Conservation (phyloP, 2,797 vertebrate species). For the Zenarchopterus dispar region DNA sequence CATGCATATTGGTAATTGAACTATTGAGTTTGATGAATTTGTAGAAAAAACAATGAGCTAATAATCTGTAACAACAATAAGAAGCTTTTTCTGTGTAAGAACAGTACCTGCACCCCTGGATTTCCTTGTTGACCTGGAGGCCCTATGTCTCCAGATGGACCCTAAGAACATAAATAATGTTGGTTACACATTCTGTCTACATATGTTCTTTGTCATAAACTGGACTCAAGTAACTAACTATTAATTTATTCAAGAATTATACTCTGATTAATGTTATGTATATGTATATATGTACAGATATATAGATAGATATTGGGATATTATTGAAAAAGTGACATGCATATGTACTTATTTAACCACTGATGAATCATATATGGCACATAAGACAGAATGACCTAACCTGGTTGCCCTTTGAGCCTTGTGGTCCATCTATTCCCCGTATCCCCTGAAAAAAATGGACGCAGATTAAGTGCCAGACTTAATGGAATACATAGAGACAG, state of each 20-base stretch:
- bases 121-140: constrained; percentile 92
- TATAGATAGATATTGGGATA: background rate
- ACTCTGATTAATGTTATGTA: background rate
- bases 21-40: background rate
- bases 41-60: background rate
- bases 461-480: constrained; percentile 17
- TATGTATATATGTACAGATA: background rate
- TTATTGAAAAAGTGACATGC: too few relatives aligned
- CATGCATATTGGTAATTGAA: background rate
- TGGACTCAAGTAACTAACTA: constrained; percentile 8
- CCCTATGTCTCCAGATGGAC: constrained; percentile 87
- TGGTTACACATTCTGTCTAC: constrained; percentile 16
- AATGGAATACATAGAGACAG: constrained; percentile 6
- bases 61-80: background rate
- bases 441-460: constrained; percentile 79
- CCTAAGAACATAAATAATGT: constrained; percentile 71
- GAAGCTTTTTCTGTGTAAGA: background rate
- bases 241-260: constrained; percentile 10
- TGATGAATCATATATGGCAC: background rate
- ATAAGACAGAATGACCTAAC: too few relatives aligned
- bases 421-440: constrained; percentile 84
- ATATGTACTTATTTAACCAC: background rate
- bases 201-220: constrained; percentile 8
- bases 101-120: constrained; percentile 85
- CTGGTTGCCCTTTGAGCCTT: constrained; percentile 89